A percentile compares a stretch with the other conserved stretches of the same genome.
phyloP scores from a whole-genome alignment of 2,888 invertebrate species.

The Idaea biselata region DNA sequence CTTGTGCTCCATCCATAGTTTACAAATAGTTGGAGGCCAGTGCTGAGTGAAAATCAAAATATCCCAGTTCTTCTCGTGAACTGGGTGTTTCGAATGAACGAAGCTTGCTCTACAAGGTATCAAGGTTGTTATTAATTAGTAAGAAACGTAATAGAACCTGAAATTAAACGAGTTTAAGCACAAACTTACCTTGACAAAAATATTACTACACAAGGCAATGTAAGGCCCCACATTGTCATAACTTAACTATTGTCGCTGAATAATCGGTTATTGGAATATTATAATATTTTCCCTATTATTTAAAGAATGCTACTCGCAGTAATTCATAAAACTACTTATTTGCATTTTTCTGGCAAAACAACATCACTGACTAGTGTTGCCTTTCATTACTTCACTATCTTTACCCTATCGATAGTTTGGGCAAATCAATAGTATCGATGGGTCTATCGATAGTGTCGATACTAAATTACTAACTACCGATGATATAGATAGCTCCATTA shows the following conservation, averaged over 20 bases:
- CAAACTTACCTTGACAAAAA: background rate
- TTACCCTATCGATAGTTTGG: too few relatives aligned
- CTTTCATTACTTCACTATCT: too few relatives aligned
- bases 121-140: background rate
- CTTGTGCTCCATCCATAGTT: constrained; percentile 84
- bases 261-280: background rate
- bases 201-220: background rate
- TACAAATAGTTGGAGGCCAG: constrained; percentile 86
- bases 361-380: background rate
- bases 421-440: too few relatives aligned
- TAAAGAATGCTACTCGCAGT: background rate
- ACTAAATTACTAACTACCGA: too few relatives aligned
- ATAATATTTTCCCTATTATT: background rate
- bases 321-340: background rate
- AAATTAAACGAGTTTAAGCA: background rate
- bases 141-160: background rate
- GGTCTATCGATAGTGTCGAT: too few relatives aligned
- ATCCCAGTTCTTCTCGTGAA: constrained; percentile 82
- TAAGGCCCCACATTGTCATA: background rate
- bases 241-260: background rate
- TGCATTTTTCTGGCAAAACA: background rate
- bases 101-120: constrained; percentile 14
- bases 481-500: too few relatives aligned
- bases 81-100: constrained; percentile 9
- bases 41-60: constrained; percentile 89